A percentile compares a stretch with the other conserved stretches of the same genome.
Evolutionary conservation across 2,797 vertebrate genomes (phyloP).

Genomic region (Anomalospiza imberbis): DNA sequence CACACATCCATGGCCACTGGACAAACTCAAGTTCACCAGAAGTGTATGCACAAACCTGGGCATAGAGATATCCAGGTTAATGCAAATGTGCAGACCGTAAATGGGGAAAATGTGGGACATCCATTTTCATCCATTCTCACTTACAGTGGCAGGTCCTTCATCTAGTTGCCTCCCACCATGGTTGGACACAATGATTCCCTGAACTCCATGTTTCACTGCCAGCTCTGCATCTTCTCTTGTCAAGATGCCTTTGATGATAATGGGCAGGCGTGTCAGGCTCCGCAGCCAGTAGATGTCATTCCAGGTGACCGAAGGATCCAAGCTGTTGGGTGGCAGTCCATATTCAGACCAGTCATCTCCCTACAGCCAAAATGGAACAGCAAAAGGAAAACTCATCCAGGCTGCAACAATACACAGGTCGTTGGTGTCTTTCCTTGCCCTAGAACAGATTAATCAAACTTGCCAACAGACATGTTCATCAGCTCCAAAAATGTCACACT

Average conservation of each 20-base stretch:
- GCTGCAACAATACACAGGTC: neutral
- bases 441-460: neutral
- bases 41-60: neutral
- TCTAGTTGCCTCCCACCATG: conserved; percentile 94
- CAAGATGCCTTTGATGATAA: conserved; percentile 95
- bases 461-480: neutral
- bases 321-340: conserved; percentile 76
- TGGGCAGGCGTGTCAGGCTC: conserved; percentile 85
- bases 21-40: neutral
- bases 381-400: neutral
- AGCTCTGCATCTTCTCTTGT: conserved; percentile 94
- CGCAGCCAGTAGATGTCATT: conserved; percentile 87
- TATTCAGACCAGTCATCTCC: conserved; percentile 70
- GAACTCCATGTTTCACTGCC: conserved; percentile 86
- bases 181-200: conserved; percentile 94
- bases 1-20: neutral
- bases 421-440: neutral
- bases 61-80: neutral
- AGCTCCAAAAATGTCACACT: neutral
- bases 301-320: conserved; percentile 89
- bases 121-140: neutral
- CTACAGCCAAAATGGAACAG: conserved; percentile 51
- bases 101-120: neutral
- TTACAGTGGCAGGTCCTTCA: conserved; percentile 87
- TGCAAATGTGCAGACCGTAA: rapidly evolving